These are phyloP conservation scores for Argyresthia albistria DNA, from an alignment of 2,888 invertebrate species.

Conservation along the genomic window DNA sequence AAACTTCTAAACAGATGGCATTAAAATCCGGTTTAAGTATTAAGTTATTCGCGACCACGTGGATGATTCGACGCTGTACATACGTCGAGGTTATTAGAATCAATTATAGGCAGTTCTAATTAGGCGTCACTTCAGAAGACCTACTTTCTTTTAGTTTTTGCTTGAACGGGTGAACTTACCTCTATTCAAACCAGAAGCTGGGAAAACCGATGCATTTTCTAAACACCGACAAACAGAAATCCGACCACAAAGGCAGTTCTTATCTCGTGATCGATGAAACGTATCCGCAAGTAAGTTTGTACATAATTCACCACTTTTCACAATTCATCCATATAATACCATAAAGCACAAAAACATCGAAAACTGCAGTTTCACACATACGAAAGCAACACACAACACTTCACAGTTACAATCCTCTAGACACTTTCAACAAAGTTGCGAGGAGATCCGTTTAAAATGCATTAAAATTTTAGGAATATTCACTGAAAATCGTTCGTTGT, in stretches of 20 bases:
- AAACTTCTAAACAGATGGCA: too few relatives aligned
- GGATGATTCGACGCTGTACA: slow-evolving; percentile 15
- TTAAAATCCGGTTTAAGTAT: background rate
- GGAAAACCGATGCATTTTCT: slow-evolving; percentile 44
- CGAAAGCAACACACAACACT: slow-evolving; percentile 56
- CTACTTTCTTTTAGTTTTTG: too few relatives aligned
- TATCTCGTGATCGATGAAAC: slow-evolving; percentile 52
- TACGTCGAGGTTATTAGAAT: too few relatives aligned
- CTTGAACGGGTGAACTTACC: slow-evolving; percentile 21
- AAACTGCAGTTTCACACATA: slow-evolving; percentile 46
- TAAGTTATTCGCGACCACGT: background rate
- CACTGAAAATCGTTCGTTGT: slow-evolving; percentile 28
- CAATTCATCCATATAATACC: slow-evolving; percentile 10
- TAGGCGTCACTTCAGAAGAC: too few relatives aligned
- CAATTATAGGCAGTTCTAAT: too few relatives aligned
- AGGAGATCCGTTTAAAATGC: slow-evolving; percentile 28
- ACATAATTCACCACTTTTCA: slow-evolving; percentile 54
- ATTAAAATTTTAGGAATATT: background rate
- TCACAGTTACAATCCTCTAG: slow-evolving; percentile 47
- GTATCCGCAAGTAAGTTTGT: slow-evolving; percentile 33
- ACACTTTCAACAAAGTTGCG: slow-evolving; percentile 33
- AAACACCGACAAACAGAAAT: slow-evolving; percentile 52
- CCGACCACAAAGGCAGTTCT: slow-evolving; percentile 52
- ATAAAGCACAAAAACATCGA: slow-evolving; percentile 7
- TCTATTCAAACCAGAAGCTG: slow-evolving; percentile 49